These are phyloP conservation scores for Ifrita kowaldi DNA, from an alignment of 2,113 vertebrate genomes.

Conservation along the genomic window DNA sequence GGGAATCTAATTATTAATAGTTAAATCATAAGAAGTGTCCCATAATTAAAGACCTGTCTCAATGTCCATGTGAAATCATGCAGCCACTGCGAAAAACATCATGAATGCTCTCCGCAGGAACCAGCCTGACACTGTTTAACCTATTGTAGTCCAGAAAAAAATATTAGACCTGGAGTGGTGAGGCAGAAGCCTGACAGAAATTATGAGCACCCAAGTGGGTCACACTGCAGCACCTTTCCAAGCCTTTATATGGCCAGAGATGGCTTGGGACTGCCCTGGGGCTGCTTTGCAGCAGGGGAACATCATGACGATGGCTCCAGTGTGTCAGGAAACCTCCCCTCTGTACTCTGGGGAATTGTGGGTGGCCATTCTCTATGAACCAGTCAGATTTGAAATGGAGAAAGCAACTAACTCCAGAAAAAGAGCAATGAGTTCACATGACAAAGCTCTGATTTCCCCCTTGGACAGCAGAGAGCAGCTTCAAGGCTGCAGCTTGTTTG, in stretches of 20 bases:
- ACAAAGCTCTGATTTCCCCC: neutral
- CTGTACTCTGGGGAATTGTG: neutral
- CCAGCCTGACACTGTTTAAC: neutral
- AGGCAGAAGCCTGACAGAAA: neutral
- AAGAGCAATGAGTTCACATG: neutral
- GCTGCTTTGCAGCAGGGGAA: neutral
- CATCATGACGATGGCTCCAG: neutral
- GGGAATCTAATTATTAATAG: slow-evolving; percentile 11
- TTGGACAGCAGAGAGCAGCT: neutral
- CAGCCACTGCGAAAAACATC: neutral
- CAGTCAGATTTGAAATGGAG: neutral
- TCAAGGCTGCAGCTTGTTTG: neutral
- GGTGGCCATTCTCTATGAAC: neutral
- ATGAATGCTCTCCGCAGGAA: neutral
- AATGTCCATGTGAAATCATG: neutral
- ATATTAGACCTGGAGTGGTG: neutral
- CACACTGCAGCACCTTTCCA: neutral
- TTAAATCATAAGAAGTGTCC: neutral
- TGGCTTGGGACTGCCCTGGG: neutral
- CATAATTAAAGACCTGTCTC: neutral
- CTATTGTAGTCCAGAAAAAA: neutral
- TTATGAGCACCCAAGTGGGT: neutral
- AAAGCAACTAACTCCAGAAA: neutral
- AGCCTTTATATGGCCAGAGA: neutral
- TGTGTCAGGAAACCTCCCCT: neutral